phyloP scores from a whole-genome alignment of 2,888 invertebrate species.

The Hemithea aestivaria region DNA sequence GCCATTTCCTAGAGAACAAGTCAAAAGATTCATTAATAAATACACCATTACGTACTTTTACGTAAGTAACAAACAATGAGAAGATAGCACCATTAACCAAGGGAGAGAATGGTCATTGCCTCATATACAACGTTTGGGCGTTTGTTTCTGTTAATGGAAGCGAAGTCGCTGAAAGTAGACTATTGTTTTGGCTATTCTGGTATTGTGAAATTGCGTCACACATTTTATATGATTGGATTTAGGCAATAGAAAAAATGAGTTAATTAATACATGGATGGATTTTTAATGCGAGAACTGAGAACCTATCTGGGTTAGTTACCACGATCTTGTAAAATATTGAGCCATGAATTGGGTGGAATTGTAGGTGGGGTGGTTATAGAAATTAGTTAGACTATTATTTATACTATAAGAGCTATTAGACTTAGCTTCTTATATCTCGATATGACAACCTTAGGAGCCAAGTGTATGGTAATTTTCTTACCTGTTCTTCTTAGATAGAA shows the following conservation, averaged over 20 bases:
- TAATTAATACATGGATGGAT: too few species aligned
- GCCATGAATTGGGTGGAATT: too few species aligned
- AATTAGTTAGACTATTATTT: too few species aligned
- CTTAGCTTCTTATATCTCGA: too few species aligned
- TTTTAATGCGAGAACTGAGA: too few species aligned
- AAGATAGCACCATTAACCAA: constrained; percentile 61
- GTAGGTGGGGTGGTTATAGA: too few species aligned
- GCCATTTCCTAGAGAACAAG: constrained; percentile 59
- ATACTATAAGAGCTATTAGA: too few species aligned
- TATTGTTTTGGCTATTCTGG: constrained; percentile 42
- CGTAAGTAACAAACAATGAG: constrained; percentile 70
- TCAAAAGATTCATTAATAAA: constrained; percentile 63
- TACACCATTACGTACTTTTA: constrained; percentile 65
- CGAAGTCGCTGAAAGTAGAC: constrained; percentile 48
- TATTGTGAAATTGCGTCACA: constrained; percentile 16
- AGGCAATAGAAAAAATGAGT: constrained; percentile 6
- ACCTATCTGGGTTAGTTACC: too few species aligned
- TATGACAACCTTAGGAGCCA: too few species aligned
- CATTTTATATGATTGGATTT: constrained; percentile 11
- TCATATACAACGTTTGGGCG: constrained; percentile 42
- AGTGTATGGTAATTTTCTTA: too few species aligned
- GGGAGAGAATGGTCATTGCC: constrained; percentile 69
- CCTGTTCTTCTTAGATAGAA: too few species aligned
- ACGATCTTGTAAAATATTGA: too few species aligned
- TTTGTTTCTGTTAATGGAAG: constrained; percentile 63